Percentiles rank a stretch among this genome's conserved stretches.
Conservation (phyloP, 1,140 invertebrate species). For the Penaeus chinensis region DNA sequence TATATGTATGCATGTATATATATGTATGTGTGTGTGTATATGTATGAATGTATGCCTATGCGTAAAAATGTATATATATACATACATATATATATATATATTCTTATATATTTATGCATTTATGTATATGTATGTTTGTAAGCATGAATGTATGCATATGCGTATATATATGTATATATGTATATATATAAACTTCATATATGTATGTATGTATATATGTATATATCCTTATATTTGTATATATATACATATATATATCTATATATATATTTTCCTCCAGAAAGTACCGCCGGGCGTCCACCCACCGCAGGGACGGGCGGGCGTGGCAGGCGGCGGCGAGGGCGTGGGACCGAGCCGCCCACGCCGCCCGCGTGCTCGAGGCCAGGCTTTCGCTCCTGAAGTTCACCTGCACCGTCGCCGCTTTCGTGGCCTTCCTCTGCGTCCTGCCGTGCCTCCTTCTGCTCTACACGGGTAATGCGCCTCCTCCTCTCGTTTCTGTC, state of each 20-base stretch:
- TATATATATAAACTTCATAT: not conserved
- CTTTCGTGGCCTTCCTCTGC: not conserved
- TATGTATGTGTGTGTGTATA: too few relatives aligned
- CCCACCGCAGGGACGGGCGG: slow-evolving; percentile 11
- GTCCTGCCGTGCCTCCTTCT: slow-evolving; percentile 31
- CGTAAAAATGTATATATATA: too few relatives aligned
- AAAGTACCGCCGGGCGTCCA: slow-evolving; percentile 41
- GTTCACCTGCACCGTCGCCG: too few relatives aligned
- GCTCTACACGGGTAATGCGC: slow-evolving; percentile 24
- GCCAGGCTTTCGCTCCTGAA: slow-evolving; percentile 25
- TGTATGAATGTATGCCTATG: too few relatives aligned
- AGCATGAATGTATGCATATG: too few relatives aligned
- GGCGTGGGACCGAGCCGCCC: slow-evolving; percentile 9
- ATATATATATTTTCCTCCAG: slow-evolving; percentile 34
- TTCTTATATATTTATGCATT: too few relatives aligned
- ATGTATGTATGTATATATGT: slow-evolving; percentile 8
- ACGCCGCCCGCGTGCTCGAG: slow-evolving; percentile 33
- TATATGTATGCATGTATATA: too few relatives aligned
- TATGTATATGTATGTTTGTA: too few relatives aligned
- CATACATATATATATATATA: too few relatives aligned
- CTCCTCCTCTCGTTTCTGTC: too few relatives aligned
- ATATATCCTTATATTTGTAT: slow-evolving; percentile 23
- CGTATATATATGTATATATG: too few relatives aligned
- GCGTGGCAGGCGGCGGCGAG: slow-evolving; percentile 6
- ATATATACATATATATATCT: slow-evolving; percentile 34